Conservation (phyloP, 2,888 invertebrate species). For the Drosophila affinis region DNA sequence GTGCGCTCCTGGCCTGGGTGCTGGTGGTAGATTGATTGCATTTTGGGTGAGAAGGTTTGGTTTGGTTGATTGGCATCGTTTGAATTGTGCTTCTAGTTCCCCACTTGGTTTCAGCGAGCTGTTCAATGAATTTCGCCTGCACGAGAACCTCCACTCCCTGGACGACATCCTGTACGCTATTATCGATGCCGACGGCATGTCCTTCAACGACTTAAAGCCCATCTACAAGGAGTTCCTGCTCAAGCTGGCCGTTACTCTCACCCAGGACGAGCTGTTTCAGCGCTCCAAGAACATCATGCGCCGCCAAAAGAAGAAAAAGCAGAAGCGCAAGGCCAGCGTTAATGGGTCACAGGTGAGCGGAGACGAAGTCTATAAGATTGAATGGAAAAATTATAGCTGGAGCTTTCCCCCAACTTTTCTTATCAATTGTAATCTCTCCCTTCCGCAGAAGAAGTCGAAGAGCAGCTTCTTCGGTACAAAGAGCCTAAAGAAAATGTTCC, state of each 20-base stretch:
- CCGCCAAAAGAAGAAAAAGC: slow-evolving; percentile 89
- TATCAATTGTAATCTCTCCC: not conserved
- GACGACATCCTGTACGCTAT: slow-evolving; percentile 95
- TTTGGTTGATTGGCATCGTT: slow-evolving; percentile 78
- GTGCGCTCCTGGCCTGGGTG: slow-evolving; percentile 33
- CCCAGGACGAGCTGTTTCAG: slow-evolving; percentile 96
- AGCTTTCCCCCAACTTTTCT: too few species aligned
- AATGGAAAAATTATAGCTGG: too few species aligned
- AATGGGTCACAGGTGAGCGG: slow-evolving; percentile 68
- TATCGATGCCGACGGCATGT: slow-evolving; percentile 96
- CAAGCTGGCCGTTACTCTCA: slow-evolving; percentile 93
- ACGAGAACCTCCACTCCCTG: slow-evolving; percentile 94
- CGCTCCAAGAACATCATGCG: slow-evolving; percentile 95
- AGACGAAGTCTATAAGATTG: too few species aligned
- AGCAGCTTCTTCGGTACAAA: slow-evolving; percentile 87
- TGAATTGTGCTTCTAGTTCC: slow-evolving; percentile 86
- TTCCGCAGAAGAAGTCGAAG: slow-evolving; percentile 85
- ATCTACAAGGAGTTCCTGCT: slow-evolving; percentile 95
- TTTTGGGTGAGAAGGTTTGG: slow-evolving; percentile 75
- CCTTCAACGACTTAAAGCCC: slow-evolving; percentile 95
- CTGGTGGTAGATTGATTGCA: slow-evolving; percentile 57
- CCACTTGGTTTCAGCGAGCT: slow-evolving; percentile 94
- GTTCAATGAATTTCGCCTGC: slow-evolving; percentile 93
- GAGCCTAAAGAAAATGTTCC: slow-evolving; percentile 87
- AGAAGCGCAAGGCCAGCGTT: slow-evolving; percentile 84